Percentiles rank a stretch among this genome's conserved stretches.
Evolutionary conservation across 2,113 vertebrate genomes (phyloP).

Genomic region (Psilopsiagon aurifrons): DNA sequence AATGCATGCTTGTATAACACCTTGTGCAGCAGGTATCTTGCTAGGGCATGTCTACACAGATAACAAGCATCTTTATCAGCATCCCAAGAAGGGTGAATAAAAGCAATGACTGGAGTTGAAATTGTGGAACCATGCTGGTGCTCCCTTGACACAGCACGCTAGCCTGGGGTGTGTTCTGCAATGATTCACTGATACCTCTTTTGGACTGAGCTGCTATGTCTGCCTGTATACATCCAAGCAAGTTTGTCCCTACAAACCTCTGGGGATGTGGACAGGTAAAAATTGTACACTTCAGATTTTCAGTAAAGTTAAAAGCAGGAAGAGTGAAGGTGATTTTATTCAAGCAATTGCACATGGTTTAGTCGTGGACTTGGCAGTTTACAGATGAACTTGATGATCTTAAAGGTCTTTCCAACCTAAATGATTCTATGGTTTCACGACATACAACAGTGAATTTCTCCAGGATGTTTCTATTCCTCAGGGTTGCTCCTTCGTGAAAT

Average conservation of each 20-base stretch:
- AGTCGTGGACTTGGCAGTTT: neutral
- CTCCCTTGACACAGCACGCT: neutral
- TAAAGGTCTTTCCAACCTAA: neutral
- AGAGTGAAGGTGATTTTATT: neutral
- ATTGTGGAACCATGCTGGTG: neutral
- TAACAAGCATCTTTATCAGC: neutral
- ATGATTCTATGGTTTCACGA: neutral
- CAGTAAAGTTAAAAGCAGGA: neutral
- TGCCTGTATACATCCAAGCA: neutral
- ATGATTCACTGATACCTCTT: neutral
- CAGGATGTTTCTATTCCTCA: neutral
- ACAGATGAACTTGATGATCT: fast-evolving
- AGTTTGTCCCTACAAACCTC: neutral
- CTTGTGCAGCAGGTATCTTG: neutral
- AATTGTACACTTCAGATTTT: neutral
- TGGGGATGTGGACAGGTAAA: neutral
- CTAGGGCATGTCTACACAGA: neutral
- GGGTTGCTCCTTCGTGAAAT: neutral
- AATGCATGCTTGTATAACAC: neutral
- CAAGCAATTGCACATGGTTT: neutral
- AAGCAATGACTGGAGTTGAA: neutral
- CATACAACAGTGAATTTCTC: neutral
- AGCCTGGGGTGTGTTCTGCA: neutral
- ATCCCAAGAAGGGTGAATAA: neutral
- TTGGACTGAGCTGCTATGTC: neutral